Percentiles rank a stretch among this genome's conserved stretches.
Conservation (phyloP, 2,113 vertebrate species). For the Neofelis nebulosa region DNA sequence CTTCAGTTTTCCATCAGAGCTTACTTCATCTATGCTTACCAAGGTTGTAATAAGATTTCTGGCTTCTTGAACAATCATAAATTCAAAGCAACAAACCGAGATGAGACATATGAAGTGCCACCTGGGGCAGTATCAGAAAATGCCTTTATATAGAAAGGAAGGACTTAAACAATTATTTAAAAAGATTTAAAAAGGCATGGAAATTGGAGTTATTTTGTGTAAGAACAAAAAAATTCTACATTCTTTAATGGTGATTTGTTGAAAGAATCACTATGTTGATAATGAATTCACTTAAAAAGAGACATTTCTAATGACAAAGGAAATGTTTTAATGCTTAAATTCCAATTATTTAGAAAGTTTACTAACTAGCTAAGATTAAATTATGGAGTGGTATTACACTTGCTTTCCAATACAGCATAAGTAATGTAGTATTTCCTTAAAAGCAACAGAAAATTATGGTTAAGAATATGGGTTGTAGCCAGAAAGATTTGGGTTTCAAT, state of each 20-base stretch:
- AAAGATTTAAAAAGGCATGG: background rate
- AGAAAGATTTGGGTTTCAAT: constrained; percentile 40
- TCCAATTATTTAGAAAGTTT: constrained; percentile 10
- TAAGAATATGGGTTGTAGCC: background rate
- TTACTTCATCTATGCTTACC: background rate
- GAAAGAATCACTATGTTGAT: background rate
- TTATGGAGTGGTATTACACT: background rate
- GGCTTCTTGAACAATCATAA: background rate
- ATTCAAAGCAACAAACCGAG: constrained; percentile 42
- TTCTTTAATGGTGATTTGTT: background rate
- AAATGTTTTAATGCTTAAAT: constrained; percentile 18
- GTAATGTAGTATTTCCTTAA: background rate
- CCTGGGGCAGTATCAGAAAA: background rate
- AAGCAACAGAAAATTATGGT: background rate
- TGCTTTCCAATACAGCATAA: background rate
- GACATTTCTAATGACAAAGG: background rate
- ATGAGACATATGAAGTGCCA: background rate
- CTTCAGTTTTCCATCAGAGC: background rate
- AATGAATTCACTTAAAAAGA: background rate
- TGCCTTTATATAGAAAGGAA: constrained; percentile 20
- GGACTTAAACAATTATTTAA: background rate
- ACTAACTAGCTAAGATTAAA: background rate
- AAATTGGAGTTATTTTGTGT: background rate
- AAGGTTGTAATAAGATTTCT: background rate
- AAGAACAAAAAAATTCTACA: background rate